phyloP scores from a whole-genome alignment of 2,888 invertebrate species.

The Tipula lateralis region DNA sequence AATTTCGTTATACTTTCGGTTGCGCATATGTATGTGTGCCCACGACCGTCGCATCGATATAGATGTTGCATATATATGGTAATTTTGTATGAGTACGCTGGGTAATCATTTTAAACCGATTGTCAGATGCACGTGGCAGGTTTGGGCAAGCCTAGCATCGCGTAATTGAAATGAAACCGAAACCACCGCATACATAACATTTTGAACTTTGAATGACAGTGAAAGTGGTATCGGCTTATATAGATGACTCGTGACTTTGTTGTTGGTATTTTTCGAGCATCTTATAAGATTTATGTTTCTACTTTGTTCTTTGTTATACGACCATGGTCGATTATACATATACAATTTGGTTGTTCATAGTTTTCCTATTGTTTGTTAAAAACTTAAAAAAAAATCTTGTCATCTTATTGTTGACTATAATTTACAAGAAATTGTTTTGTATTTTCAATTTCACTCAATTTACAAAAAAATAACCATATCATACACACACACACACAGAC shows the following conservation, averaged over 20 bases:
- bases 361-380: neutral
- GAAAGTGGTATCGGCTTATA: neutral
- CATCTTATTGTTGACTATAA: neutral
- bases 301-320: neutral
- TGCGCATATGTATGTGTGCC: neutral
- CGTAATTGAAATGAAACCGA: neutral
- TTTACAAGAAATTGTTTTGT: neutral
- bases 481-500: neutral
- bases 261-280: neutral
- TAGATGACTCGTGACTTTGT: neutral
- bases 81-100: too few relatives aligned
- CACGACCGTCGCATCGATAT: neutral
- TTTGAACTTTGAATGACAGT: neutral
- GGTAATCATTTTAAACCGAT: too few relatives aligned
- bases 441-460: neutral
- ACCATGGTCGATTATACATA: neutral
- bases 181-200: neutral
- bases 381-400: neutral
- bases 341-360: neutral
- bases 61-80: too few relatives aligned
- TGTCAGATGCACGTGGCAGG: neutral
- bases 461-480: neutral
- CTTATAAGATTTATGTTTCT: neutral
- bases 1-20: neutral
- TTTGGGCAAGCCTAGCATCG: neutral